phyloP scores from a whole-genome alignment of 2,113 vertebrate genomes.

The Sardina pilchardus region DNA sequence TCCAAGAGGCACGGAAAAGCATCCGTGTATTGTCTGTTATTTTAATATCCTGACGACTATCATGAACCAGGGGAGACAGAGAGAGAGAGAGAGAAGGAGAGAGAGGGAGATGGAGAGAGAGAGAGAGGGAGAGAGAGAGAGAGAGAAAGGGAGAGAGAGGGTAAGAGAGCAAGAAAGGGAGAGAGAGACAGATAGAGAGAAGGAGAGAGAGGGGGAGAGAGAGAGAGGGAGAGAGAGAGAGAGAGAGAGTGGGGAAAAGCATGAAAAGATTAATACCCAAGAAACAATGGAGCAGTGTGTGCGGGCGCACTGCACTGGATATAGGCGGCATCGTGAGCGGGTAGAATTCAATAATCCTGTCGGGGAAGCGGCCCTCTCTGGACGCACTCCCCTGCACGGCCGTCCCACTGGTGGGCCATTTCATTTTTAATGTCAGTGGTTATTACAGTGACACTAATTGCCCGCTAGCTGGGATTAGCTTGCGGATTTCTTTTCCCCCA shows the following conservation, averaged over 20 bases:
- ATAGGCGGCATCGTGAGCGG: slow-evolving; percentile 29
- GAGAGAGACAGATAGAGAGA: neutral
- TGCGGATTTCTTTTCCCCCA: neutral
- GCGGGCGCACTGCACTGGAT: neutral
- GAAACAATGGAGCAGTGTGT: neutral
- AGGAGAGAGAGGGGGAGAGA: slow-evolving; percentile 12
- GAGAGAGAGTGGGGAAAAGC: neutral
- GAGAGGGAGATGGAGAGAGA: too few relatives aligned
- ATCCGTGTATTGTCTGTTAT: slow-evolving; percentile 53
- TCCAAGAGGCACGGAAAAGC: slow-evolving; percentile 52
- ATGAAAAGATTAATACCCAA: neutral
- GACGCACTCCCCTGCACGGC: neutral
- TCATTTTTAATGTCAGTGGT: neutral
- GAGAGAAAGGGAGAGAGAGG: neutral
- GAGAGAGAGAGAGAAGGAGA: slow-evolving; percentile 22
- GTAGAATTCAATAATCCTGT: slow-evolving; percentile 1
- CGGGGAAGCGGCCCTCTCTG: neutral
- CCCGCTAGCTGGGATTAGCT: neutral
- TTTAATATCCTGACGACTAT: slow-evolving; percentile 55
- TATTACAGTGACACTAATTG: slow-evolving; percentile 16
- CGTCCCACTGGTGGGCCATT: neutral
- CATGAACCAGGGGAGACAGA: slow-evolving; percentile 22
- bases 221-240: neutral
- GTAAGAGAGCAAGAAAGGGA: slow-evolving; percentile 9
- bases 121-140: slow-evolving; percentile 1